Evolutionary conservation across 37 sponge, comb jelly and placozoan genomes (phyloP), one percentile per base, ranked within the genome.

Genomic region (Amphimedon queenslandica): DNA sequence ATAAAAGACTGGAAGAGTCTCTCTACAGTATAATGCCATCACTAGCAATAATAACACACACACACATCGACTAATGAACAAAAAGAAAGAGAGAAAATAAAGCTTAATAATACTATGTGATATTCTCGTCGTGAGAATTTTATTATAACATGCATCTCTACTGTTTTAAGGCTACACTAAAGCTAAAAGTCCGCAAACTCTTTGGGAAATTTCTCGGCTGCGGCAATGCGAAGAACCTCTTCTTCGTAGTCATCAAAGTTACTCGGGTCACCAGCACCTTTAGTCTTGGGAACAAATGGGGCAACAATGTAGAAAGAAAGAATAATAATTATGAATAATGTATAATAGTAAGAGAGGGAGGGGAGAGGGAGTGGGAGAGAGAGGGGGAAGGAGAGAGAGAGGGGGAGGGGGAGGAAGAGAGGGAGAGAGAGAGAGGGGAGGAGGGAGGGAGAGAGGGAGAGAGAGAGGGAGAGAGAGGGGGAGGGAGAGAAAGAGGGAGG

Each of bases 221-320:
- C 82, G 11, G 99, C 74, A 21, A 92, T 89, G 38, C 90, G 63
- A 35, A 98, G 77, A 27, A 84, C 75, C 58, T 98, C 99, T 42
- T 98, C 99, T 33, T 98, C 99, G 58, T 98, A 98, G 53, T 94
- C 93, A 58, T 98, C 99, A 81, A 94, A 98, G 80, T 98, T 98
- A 55, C 99, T 98, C 60, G 92, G 43, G 72, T 98, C 99, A 28
- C 99, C 99, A 18, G 95, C 76, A 0, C 99, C 93, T 74, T 88
- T 88, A 60, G 78, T 82, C 80, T 94, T 94, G 37, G 99, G 99
- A 34, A 92, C 86, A 71, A 98, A 98, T 1, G 99, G 96, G 36
- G 95, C 99, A 57, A 94, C 99, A 40, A 98, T 66, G 96, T 98
- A 77, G 2, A 10, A n/a, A 0, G 56, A 67, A n/a, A n/a, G n/a